Percentiles rank a stretch among this genome's conserved stretches.
phyloP scores from a whole-genome alignment of 2,888 invertebrate species.

The Ormyrus nitidulus region DNA sequence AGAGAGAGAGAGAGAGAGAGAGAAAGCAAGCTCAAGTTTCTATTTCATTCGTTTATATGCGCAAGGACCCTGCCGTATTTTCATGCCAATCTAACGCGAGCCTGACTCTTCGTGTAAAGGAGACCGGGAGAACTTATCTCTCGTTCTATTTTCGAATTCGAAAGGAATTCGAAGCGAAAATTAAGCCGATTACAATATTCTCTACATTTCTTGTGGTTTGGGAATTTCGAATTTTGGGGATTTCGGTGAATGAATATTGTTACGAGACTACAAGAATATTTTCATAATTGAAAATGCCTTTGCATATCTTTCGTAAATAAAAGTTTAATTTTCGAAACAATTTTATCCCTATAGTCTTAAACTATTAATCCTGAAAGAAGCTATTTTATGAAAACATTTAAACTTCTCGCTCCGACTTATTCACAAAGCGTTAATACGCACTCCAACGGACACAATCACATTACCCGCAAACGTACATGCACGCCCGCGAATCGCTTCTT shows the following conservation, averaged over 20 bases:
- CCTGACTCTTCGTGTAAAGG: background rate
- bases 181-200: background rate
- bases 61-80: slow-evolving; percentile 31
- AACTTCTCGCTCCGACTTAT: no score
- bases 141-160: slow-evolving; percentile 18
- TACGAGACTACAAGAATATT: slow-evolving; percentile 16
- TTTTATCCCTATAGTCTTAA: background rate
- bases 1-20: slow-evolving; percentile 5
- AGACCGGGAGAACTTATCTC: background rate
- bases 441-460: no score
- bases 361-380: no score
- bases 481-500: no score
- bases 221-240: no score
- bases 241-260: no score
- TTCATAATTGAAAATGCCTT: slow-evolving; percentile 45
- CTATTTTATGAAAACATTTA: no score
- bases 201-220: background rate
- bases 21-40: slow-evolving; percentile 29
- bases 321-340: slow-evolving; percentile 17
- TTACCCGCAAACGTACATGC: no score
- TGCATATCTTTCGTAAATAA: slow-evolving; percentile 38
- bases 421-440: no score
- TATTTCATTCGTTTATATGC: slow-evolving; percentile 55
- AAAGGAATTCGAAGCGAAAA: slow-evolving; percentile 23
- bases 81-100: slow-evolving; percentile 47